Percentiles rank a stretch among this genome's conserved stretches.
These are phyloP conservation scores for Tipula lateralis DNA, from an alignment of 2,888 invertebrate genomes.

Conservation along the genomic window DNA sequence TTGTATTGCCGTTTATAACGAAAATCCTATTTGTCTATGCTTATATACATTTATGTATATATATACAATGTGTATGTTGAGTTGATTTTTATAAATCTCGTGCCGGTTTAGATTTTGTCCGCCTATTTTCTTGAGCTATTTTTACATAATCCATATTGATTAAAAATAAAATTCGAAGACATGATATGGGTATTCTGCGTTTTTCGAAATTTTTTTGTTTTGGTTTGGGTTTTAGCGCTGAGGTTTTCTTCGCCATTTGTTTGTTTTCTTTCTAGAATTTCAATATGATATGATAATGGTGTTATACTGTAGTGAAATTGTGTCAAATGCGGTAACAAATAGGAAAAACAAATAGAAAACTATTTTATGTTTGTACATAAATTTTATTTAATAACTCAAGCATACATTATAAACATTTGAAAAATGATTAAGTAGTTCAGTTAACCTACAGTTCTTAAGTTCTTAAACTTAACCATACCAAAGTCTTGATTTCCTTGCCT, in stretches of 20 bases:
- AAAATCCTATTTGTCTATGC: neutral
- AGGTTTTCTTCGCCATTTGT: neutral
- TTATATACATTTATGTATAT: neutral
- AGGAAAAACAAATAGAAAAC: neutral
- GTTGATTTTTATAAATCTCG: neutral
- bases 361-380: neutral
- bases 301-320: neutral
- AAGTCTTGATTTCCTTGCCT: no score
- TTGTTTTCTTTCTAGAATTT: neutral
- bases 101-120: neutral
- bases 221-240: neutral
- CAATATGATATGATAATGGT: neutral
- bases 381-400: no score
- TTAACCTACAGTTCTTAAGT: no score
- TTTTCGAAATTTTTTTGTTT: neutral
- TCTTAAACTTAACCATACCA: no score
- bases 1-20: neutral
- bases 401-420: no score
- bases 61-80: neutral
- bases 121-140: neutral
- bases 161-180: neutral
- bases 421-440: no score
- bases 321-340: neutral
- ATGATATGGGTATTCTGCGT: neutral
- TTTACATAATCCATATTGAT: conserved; percentile 11